Evolutionary conservation across 2,888 invertebrate genomes (phyloP).

Genomic region (Melikaiella ostensackeni): DNA sequence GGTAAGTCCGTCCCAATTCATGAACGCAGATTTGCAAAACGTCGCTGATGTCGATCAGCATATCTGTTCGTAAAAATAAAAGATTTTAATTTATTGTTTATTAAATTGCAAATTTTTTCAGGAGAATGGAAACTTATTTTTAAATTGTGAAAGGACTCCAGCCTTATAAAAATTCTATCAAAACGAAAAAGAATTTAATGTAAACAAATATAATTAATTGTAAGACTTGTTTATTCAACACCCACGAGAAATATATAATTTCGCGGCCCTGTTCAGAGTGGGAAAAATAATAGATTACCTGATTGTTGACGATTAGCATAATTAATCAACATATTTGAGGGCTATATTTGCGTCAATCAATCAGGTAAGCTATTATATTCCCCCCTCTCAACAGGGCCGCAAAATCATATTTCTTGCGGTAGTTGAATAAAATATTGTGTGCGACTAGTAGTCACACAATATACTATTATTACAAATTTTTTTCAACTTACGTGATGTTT

Average conservation of each 20-base stretch:
- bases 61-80: conserved; percentile 81
- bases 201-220: too few relatives aligned
- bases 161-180: neutral
- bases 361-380: too few relatives aligned
- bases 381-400: too few relatives aligned
- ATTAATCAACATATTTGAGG: too few relatives aligned
- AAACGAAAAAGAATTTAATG: neutral
- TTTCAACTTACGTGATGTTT: conserved; percentile 92
- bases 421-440: too few relatives aligned
- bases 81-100: conserved; percentile 63
- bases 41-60: conserved; percentile 98
- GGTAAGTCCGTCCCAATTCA: conserved; percentile 94
- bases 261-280: too few relatives aligned
- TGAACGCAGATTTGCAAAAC: conserved; percentile 98
- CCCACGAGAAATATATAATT: too few relatives aligned
- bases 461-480: conserved; percentile 39
- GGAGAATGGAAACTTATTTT: neutral
- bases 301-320: too few relatives aligned
- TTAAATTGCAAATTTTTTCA: neutral
- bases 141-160: neutral
- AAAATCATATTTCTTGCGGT: too few relatives aligned
- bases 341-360: too few relatives aligned
- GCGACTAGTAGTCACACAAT: too few relatives aligned
- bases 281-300: too few relatives aligned
- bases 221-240: conserved; percentile 31